Evolutionary conservation across 2,888 invertebrate genomes (phyloP), one percentile per base, ranked within the genome.

Genomic region (Leptinotarsa haldemani): DNA sequence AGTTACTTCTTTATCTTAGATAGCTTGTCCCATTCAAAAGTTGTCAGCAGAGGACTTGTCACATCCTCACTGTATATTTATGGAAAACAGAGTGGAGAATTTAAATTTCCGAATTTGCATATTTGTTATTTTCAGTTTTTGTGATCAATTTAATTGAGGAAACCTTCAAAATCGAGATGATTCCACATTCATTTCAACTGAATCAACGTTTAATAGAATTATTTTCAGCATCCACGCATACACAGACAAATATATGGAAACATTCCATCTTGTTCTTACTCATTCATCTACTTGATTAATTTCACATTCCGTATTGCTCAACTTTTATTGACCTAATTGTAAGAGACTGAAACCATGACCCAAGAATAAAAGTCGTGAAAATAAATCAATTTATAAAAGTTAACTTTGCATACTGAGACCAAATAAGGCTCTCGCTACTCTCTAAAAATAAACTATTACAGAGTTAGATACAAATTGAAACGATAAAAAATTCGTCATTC

Each of bases 271-370:
- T 20, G 13, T 13, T 56, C 61, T 61, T 7, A 30, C 9, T 61
- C 30, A 61, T 61, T 61, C 61, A 61, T 61, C n/a, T n/a, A 30
- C 30, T 61, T 15, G 40, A 40, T 9, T 61, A 40, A 61, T 16
- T 61, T n/a, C 15, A 30, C n/a, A 61, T 61, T 30, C 40, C 61
- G 18, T n/a, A 61, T 61, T 40, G 13, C 40, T 61, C 40, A 30
- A 61, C 61, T 61, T 30, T 40, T 61, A 61, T 61, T 61, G 61
- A 46, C 56, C 56, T 53, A 68, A 68, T 68, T 68, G 56, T 56
- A 9, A 68, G 20, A 56, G 56, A 52, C 56, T 68, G 47, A 18
- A 68, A 56, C 68, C 68, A 46, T 68, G 68, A 68, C 68, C 68
- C 56, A 30, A 68, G 18, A 68, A 53, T 40, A n/a, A 61, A 56